These are phyloP conservation scores for Neocrepidodera transversa DNA, from an alignment of 2,888 invertebrate genomes.

Conservation along the genomic window DNA sequence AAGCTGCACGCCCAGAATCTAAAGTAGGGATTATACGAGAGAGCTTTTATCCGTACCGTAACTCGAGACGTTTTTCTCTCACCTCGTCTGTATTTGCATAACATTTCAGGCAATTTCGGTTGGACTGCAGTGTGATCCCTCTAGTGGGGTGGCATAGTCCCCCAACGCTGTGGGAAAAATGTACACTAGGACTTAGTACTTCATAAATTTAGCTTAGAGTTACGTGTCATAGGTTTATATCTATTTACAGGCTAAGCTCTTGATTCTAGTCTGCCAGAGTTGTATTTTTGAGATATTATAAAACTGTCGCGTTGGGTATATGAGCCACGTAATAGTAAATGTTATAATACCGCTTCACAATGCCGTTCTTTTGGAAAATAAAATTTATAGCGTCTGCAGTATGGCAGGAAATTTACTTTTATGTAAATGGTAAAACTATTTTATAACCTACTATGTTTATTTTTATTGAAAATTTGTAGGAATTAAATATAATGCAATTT, in stretches of 20 bases:
- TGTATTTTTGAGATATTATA: slow-evolving; percentile 3
- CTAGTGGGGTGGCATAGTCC: slow-evolving; percentile 18
- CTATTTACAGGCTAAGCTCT: slow-evolving; percentile 22
- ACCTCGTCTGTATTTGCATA: slow-evolving; percentile 41
- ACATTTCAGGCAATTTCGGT: slow-evolving; percentile 39
- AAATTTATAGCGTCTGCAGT: not conserved
- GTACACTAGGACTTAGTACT: slow-evolving; percentile 11
- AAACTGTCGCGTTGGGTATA: not conserved
- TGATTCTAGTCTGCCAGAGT: slow-evolving; percentile 1
- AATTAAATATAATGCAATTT: no score
- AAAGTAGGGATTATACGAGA: slow-evolving; percentile 37
- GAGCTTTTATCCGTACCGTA: slow-evolving; percentile 33
- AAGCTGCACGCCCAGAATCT: slow-evolving; percentile 31
- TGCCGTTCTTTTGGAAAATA: not conserved
- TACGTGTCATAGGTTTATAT: slow-evolving; percentile 20
- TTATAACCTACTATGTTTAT: no score
- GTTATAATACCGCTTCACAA: not conserved
- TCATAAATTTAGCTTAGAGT: slow-evolving; percentile 26
- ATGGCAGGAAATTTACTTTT: no score
- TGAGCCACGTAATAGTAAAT: not conserved
- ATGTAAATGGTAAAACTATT: no score
- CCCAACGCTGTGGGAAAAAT: slow-evolving; percentile 25
- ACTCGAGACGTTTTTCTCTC: slow-evolving; percentile 38
- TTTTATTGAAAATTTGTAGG: no score
- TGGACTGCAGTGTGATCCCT: slow-evolving; percentile 22